Conservation (phyloP, 2,797 vertebrate genomes). For the Alauda arvensis region DNA sequence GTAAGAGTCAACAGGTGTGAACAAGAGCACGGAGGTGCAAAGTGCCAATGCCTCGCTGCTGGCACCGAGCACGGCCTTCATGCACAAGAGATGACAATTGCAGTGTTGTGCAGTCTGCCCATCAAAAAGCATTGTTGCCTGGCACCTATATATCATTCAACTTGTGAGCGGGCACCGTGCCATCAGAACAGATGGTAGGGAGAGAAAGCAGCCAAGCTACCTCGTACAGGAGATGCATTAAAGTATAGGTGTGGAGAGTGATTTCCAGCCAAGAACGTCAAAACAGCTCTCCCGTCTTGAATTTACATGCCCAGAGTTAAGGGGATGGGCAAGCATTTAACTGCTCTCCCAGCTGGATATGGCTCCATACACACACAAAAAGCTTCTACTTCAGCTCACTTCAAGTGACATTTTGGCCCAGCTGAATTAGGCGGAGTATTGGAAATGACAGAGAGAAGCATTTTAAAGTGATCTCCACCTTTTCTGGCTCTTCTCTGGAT, state of each 20-base stretch:
- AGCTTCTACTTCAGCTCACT: slow-evolving; percentile 60
- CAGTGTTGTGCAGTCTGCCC: slow-evolving; percentile 68
- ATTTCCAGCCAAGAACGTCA: slow-evolving; percentile 64
- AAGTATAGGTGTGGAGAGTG: slow-evolving; percentile 65
- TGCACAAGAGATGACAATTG: slow-evolving; percentile 72
- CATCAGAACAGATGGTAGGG: slow-evolving; percentile 76
- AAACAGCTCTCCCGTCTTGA: slow-evolving; percentile 58
- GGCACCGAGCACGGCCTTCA: slow-evolving; percentile 58
- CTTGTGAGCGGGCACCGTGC: slow-evolving; percentile 70
- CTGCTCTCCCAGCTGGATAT: slow-evolving; percentile 50
- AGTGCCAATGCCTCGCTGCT: slow-evolving; percentile 59
- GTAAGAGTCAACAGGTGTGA: slow-evolving; percentile 72
- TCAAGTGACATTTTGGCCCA: slow-evolving; percentile 62
- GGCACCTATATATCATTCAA: slow-evolving; percentile 75
- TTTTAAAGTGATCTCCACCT: slow-evolving; percentile 55
- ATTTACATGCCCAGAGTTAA: slow-evolving; percentile 61
- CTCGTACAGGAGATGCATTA: slow-evolving; percentile 64
- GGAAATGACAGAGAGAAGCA: slow-evolving; percentile 24
- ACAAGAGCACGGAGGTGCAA: slow-evolving; percentile 56
- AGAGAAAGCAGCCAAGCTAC: slow-evolving; percentile 65
- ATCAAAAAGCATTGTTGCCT: slow-evolving; percentile 76
- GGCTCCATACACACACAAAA: slow-evolving; percentile 44
- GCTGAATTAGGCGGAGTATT: slow-evolving; percentile 31
- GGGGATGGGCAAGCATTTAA: slow-evolving; percentile 52
- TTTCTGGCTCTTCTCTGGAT: slow-evolving; percentile 27